These are phyloP conservation scores for Menidia menidia DNA, from an alignment of 2,797 vertebrate species.

Conservation along the genomic window DNA sequence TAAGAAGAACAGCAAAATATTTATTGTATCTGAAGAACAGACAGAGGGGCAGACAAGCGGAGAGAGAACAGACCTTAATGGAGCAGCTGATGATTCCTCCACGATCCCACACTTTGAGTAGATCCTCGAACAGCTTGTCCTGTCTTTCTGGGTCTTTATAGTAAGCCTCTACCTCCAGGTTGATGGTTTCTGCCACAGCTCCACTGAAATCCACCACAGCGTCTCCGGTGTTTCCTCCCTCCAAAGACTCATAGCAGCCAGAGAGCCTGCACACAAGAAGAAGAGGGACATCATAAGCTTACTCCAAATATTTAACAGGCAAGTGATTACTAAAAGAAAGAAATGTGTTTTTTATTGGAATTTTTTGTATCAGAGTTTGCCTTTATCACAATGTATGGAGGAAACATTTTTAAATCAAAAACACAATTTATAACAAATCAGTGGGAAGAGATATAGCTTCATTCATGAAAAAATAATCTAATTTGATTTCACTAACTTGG, in stretches of 20 bases:
- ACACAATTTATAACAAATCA: not conserved
- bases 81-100: conserved; percentile 93
- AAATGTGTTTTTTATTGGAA: no score
- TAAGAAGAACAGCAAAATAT: conserved; percentile 41
- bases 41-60: not conserved
- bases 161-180: conserved; percentile 74
- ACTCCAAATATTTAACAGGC: no score
- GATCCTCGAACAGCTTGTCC: conserved; percentile 87
- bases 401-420: not conserved
- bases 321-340: no score
- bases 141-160: conserved; percentile 73
- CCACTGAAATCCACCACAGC: conserved; percentile 96
- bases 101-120: conserved; percentile 87
- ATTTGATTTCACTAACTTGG: conserved; percentile 85
- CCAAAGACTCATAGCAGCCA: conserved; percentile 93
- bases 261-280: conserved; percentile 81
- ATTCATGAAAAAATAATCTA: not conserved
- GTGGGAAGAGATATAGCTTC: not conserved
- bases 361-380: not conserved
- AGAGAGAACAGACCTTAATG: conserved; percentile 81
- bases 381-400: not conserved
- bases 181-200: conserved; percentile 88
- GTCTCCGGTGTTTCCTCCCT: conserved; percentile 91
- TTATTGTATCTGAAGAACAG: not conserved
- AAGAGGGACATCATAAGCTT: not conserved